Percentiles rank a stretch among this genome's conserved stretches.
phyloP scores from a whole-genome alignment of 2,888 invertebrate genomes.

The Diadegma fenestrale region DNA sequence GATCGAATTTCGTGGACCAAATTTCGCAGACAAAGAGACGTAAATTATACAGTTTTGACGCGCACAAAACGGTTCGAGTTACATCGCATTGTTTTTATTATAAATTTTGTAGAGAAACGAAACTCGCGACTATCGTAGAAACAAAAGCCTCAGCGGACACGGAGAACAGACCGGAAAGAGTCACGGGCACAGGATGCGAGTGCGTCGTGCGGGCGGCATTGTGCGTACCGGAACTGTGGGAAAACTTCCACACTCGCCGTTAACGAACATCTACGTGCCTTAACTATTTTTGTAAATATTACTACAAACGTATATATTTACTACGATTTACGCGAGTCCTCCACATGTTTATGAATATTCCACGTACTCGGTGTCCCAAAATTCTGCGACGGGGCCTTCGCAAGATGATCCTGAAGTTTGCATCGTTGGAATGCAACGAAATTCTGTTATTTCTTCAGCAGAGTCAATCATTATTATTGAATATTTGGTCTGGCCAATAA shows the following conservation, averaged over 20 bases:
- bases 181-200: slow-evolving; percentile 77
- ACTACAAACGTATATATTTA: slow-evolving; percentile 34
- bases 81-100: slow-evolving; percentile 12
- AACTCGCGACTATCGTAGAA: slow-evolving; percentile 24
- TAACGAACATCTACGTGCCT: slow-evolving; percentile 57
- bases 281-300: slow-evolving; percentile 47
- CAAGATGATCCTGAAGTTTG: too few relatives aligned
- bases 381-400: not conserved
- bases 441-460: too few relatives aligned
- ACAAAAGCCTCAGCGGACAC: slow-evolving; percentile 59
- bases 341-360: slow-evolving; percentile 62
- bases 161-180: slow-evolving; percentile 77
- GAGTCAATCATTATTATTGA: too few relatives aligned
- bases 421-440: too few relatives aligned
- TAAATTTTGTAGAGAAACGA: slow-evolving; percentile 3
- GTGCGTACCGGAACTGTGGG: slow-evolving; percentile 81
- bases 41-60: not conserved
- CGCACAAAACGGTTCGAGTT: not conserved
- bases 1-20: not conserved
- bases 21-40: not conserved
- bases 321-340: not conserved
- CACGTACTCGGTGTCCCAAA: slow-evolving; percentile 5
- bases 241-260: slow-evolving; percentile 78
- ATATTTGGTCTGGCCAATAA: too few relatives aligned
- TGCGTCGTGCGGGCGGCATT: slow-evolving; percentile 78